Evolutionary conservation across 2,888 invertebrate species (phyloP), one percentile per base, ranked within the genome.

Genomic region (Spodoptera exigua): DNA sequence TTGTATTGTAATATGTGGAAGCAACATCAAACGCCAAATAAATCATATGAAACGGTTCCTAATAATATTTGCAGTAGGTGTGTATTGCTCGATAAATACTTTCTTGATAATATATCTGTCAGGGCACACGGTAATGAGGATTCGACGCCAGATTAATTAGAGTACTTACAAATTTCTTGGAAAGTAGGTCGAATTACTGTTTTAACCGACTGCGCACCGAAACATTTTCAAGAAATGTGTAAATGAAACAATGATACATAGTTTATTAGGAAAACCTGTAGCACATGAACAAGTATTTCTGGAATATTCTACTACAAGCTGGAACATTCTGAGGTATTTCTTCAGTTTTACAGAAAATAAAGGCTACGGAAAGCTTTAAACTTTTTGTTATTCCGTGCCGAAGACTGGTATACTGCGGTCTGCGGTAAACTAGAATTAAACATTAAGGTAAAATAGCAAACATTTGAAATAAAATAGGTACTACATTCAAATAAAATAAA

Each of bases 61-160:
- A 44, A 53, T 46, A 49, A 55, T 58, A 61, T 55, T 58, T 55
- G 67, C 72, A 66, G 61, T 66, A 70, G 70, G 60, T 58, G 54
- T 56, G 68, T 70, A 80, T 78, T 74, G 76, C 78, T 72, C 74
- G 78, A 78, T 82, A 76, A 85, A 76, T 79, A 64, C 74, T 61
- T 76, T 70, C 72, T 75, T 74, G 72, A 84, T 83, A 81, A 84
- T 87, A 87, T 86, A 87, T 87, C 87, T 84, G 85, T 88, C 89
- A 84, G 78, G 80, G 78, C 66, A 62, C 63, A 62, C 70, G 74
- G 74, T 89, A 89, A 89, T 85, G 84, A 86, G 85, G 73, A 80
- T 78, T 74, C 76, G 74, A 75, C 76, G 70, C 72, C 61, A 76
- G 79, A 88, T 85, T 84, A 85, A 88, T 87, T 84, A 76, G 74